Base-by-base conservation (phyloP, 1,140 invertebrate species). In the Chymomyza costata region DNA sequence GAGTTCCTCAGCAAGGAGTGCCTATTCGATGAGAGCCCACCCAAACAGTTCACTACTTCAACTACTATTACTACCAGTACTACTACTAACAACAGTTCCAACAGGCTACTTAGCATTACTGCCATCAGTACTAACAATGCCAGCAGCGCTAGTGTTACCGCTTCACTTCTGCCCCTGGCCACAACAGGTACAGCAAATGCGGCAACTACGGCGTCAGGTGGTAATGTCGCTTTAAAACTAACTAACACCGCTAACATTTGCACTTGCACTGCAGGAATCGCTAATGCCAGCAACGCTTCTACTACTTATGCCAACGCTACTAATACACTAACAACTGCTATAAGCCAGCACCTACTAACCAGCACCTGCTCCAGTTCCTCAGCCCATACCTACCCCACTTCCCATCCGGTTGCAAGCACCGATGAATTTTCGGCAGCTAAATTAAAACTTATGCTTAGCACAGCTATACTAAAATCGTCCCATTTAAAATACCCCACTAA, bases 241-340 rank as follows among this genome's bases (percentile, higher is more conserved):
- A 55, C 64, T 59, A 54, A 61, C 54, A 46, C 48, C 28, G 44
- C 67, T 78, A 78, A 68, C 54, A 67, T 64, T 69, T 83, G 71
- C 80, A 82, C 81, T 82, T 82, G 70, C 78, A 73, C 66, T 11
- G 17, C 55, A 56, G 54, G 31, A 21, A 32, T 37, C 48, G 49
- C 59, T 44, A 53, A 59, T 45, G 57, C 39, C 62, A 71, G 46
- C 51, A 50, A 31, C 35, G 57, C 44, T 49, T 48, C 49, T 46
- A 37, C 41, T 59, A 37, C 53, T 13, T 16, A 13, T 40, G 37
- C 10, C 15, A 46, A 48, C 48, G 45, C 45, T 53, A 61, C 65
- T 74, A 78, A 70, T 57, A 61, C 52, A 64, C 62, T 74, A 70
- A 76, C 53, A 55, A 70, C 65, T 65, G 65, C 52, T 55, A 55